These are phyloP conservation scores for Lucifuga dentata DNA, from an alignment of 2,113 vertebrate species.

Conservation along the genomic window DNA sequence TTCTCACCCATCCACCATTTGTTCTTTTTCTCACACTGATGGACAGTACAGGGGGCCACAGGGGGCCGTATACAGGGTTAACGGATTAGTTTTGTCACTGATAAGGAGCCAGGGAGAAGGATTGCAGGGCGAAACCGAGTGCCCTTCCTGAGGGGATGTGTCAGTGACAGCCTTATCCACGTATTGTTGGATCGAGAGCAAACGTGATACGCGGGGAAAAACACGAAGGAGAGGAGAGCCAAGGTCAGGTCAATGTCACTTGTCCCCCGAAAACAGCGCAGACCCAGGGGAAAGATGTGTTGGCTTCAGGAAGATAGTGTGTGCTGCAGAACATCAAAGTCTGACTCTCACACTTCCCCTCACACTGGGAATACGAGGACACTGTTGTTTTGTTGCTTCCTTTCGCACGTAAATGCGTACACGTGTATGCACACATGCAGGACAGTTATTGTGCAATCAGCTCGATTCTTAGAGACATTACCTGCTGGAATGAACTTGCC, in stretches of 20 bases:
- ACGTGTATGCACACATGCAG: conserved; percentile 2
- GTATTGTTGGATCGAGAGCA: conserved; percentile 44
- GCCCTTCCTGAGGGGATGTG: conserved; percentile 71
- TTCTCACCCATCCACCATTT: too few relatives aligned
- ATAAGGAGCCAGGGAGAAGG: conserved; percentile 45
- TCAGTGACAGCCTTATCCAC: conserved; percentile 71
- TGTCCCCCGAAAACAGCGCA: neutral
- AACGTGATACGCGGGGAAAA: conserved; percentile 32
- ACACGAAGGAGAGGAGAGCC: conserved; percentile 20
- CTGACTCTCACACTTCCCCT: conserved; percentile 30
- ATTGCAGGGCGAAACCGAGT: conserved; percentile 18
- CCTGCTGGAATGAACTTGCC: too few relatives aligned
- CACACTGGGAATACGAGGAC: conserved; percentile 19
- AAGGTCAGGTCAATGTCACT: conserved; percentile 65
- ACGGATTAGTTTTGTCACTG: conserved; percentile 64
- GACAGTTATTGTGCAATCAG: neutral
- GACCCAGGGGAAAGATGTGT: conserved; percentile 30
- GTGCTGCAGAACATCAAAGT: conserved; percentile 46
- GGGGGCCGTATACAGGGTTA: conserved; percentile 22
- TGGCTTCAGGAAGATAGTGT: conserved; percentile 44
- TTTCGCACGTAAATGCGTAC: conserved; percentile 15
- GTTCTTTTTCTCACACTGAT: conserved; percentile 53
- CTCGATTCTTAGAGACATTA: conserved; percentile 29
- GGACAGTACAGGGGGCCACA: conserved; percentile 5
- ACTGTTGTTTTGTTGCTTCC: conserved; percentile 48